Percentiles rank a stretch among this genome's conserved stretches.
Evolutionary conservation across 2,888 invertebrate species (phyloP).

Genomic region (Pandemis corylana): DNA sequence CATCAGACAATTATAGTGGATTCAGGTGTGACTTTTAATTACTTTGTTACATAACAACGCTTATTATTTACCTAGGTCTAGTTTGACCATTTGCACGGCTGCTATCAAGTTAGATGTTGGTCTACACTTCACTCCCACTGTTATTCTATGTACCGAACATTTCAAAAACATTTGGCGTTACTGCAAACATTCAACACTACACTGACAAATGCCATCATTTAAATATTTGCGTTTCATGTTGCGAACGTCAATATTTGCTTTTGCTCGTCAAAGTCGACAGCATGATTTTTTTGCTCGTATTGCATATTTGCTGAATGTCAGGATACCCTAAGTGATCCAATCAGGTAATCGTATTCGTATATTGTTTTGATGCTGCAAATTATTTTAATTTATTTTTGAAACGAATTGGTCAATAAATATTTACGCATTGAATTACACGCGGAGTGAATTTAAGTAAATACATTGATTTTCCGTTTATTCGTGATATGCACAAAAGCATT

Average conservation of each 20-base stretch:
- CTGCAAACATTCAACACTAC: not conserved
- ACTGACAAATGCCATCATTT: constrained; percentile 19
- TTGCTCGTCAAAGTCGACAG: constrained; percentile 8
- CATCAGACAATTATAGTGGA: too few species aligned
- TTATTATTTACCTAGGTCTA: not conserved
- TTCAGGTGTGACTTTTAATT: too few species aligned
- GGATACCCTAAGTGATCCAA: constrained; percentile 7
- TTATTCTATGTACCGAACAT: not conserved
- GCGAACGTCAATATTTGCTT: constrained; percentile 11
- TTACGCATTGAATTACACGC: not conserved
- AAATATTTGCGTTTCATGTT: constrained; percentile 25
- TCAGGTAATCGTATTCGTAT: not conserved
- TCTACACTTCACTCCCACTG: not conserved
- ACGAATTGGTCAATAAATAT: not conserved
- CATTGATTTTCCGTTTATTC: not conserved
- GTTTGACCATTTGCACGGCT: not conserved
- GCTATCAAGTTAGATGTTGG: not conserved
- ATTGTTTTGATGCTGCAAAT: not conserved
- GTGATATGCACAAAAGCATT: not conserved
- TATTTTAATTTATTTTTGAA: not conserved
- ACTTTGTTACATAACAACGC: not conserved
- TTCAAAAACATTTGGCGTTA: not conserved
- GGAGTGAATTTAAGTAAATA: not conserved
- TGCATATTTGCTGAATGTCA: constrained; percentile 9
- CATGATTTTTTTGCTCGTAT: constrained; percentile 1